These are phyloP conservation scores for Potamilus streckersoni DNA, from an alignment of 1,140 invertebrate genomes.

Conservation along the genomic window DNA sequence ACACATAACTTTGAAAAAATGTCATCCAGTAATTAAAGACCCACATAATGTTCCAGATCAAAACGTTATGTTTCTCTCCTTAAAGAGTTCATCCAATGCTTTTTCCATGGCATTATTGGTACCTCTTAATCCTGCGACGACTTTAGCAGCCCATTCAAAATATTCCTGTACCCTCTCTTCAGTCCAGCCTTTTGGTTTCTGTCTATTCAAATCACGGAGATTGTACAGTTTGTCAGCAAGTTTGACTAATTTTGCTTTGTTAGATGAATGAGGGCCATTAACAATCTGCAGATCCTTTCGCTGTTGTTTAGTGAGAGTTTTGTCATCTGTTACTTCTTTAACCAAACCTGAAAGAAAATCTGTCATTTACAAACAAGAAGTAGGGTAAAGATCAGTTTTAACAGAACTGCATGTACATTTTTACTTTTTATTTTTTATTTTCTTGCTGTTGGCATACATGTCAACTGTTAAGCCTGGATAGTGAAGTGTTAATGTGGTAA, in stretches of 20 bases:
- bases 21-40: too few relatives aligned
- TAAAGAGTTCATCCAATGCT: constrained; percentile 73
- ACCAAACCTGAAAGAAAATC: constrained; percentile 57
- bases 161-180: constrained; percentile 74
- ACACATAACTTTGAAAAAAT: too few relatives aligned
- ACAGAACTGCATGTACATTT: too few relatives aligned
- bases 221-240: constrained; percentile 91
- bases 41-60: too few relatives aligned
- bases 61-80: constrained; percentile 34
- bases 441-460: too few relatives aligned
- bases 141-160: constrained; percentile 81
- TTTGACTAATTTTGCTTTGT: constrained; percentile 83
- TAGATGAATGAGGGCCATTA: constrained; percentile 72
- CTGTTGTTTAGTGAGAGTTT: constrained; percentile 75
- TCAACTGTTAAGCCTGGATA: too few relatives aligned
- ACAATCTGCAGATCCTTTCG: constrained; percentile 81
- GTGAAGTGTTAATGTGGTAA: too few relatives aligned
- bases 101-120: constrained; percentile 77
- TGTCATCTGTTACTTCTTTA: constrained; percentile 79
- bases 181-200: constrained; percentile 77
- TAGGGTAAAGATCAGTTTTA: too few relatives aligned
- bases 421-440: too few relatives aligned
- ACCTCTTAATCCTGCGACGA: constrained; percentile 77
- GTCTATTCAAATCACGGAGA: constrained; percentile 78
- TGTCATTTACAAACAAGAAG: background rate